These are phyloP conservation scores for Stomatorhinus ivindoensis DNA, from an alignment of 2,113 vertebrate genomes.

Conservation along the genomic window DNA sequence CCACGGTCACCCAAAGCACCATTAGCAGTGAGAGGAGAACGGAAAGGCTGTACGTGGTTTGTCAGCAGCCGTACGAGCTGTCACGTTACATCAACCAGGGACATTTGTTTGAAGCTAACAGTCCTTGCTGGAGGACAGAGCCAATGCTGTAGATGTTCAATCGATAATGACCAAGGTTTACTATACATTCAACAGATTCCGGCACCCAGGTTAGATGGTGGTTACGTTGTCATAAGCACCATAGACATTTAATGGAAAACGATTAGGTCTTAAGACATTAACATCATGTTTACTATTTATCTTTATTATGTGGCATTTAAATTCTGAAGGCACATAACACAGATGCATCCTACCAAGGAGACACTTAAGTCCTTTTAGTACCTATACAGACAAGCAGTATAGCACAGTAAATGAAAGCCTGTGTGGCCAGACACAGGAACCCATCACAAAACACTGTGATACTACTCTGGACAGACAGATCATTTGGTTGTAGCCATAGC, in stretches of 20 bases:
- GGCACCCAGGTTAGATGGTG: not conserved
- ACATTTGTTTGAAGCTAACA: not conserved
- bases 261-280: not conserved
- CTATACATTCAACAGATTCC: not conserved
- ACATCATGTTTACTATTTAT: not conserved
- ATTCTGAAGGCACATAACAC: not conserved
- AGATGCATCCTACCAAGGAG: not conserved
- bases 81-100: not conserved
- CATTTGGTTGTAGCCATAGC: not conserved
- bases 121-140: not conserved
- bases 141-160: not conserved
- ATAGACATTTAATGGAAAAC: not conserved
- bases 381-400: not conserved
- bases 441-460: not conserved
- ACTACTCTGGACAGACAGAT: not conserved
- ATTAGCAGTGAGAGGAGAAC: not conserved
- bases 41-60: not conserved
- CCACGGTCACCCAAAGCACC: not conserved
- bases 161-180: not conserved
- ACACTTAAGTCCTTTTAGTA: not conserved
- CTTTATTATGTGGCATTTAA: not conserved
- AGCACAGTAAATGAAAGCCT: not conserved
- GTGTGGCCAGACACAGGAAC: not conserved
- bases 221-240: not conserved
- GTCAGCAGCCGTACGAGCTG: not conserved